Percentiles rank a stretch among this genome's conserved stretches.
Evolutionary conservation across 2,113 vertebrate species (phyloP).

Genomic region (Scomber scombrus): DNA sequence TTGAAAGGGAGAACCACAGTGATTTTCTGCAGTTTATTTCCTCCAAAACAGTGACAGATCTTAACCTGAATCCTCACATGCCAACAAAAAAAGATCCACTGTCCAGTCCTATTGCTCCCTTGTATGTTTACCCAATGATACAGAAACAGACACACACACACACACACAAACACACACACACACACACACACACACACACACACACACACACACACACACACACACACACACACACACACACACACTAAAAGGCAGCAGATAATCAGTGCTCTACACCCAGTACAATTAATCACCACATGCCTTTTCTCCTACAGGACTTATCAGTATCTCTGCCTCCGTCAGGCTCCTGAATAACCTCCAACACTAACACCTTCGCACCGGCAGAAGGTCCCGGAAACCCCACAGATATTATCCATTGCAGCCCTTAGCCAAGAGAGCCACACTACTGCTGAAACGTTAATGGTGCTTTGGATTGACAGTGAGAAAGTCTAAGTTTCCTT

Average conservation of each 20-base stretch:
- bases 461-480: conserved; percentile 17
- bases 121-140: conserved; percentile 19
- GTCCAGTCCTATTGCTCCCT: not conserved
- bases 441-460: conserved; percentile 42
- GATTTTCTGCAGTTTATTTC: not conserved
- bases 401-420: conserved; percentile 10
- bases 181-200: not conserved
- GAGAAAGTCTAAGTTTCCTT: conserved; percentile 34
- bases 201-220: conserved; percentile 23
- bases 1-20: not conserved
- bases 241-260: conserved; percentile 24
- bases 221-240: conserved; percentile 26
- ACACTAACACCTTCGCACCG: not conserved
- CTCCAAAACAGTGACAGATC: not conserved
- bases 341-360: conserved; percentile 34
- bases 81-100: conserved; percentile 2
- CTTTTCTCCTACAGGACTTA: conserved; percentile 33
- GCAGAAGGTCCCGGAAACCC: conserved; percentile 19
- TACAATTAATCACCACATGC: conserved; percentile 45
- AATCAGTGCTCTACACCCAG: conserved; percentile 34
- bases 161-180: conserved; percentile 40
- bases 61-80: not conserved
- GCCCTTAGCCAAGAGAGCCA: conserved; percentile 16
- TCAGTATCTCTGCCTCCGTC: conserved; percentile 33
- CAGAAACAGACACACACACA: too few species aligned